Base-by-base conservation (phyloP, 2,888 invertebrate genomes). In the Platycheirus rosarum region DNA sequence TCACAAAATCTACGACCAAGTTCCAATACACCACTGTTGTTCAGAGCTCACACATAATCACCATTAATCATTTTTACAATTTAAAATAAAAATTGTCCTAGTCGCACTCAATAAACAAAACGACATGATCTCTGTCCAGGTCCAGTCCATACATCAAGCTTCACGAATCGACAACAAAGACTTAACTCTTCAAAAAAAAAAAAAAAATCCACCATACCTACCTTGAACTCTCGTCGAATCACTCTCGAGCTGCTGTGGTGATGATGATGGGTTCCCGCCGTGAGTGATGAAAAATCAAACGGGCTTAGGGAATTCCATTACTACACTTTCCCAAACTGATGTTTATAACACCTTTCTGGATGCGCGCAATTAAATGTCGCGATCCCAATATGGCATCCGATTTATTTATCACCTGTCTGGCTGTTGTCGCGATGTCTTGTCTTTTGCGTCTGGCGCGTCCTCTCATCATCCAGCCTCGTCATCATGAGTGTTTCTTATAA, bases 341-440 rank as follows among this genome's bases (percentile, higher is more conserved):
- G 82, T 77, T 82, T 76, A 73, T 82, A 82, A 77, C 77, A 82
- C 77, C 82, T 82, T 68, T 82, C 82, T 77, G 82, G 82, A 82
- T 82, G 82, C 82, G 82, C 82, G 82, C 82, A 82, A 82, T 82
- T 82, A 82, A 82, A 82, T 82, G 77, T 82, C 82, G 66, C 65
- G 63, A 66, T 62, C 84, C 80, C 62, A 80, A 70, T 84, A 78
- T 84, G 85, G 84, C 76, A 87, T 88, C 87, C 89, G 89, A 89
- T 89, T 89, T 89, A 89, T 89, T 89, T 89, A 87, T 87, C 86
- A 86, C 86, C 86, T 87, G 87, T 85, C 78, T 57, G 69, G 42
- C 79, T 80, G 65, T 66, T 84, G 85, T 82, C 66, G 57, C 82
- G 84, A 80, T 84, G 86, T 85, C 85, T 84, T 84, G 60, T 60